Evolutionary conservation across 1,140 invertebrate genomes (phyloP), one percentile per base, ranked within the genome.

Genomic region (Bombus waltoni): DNA sequence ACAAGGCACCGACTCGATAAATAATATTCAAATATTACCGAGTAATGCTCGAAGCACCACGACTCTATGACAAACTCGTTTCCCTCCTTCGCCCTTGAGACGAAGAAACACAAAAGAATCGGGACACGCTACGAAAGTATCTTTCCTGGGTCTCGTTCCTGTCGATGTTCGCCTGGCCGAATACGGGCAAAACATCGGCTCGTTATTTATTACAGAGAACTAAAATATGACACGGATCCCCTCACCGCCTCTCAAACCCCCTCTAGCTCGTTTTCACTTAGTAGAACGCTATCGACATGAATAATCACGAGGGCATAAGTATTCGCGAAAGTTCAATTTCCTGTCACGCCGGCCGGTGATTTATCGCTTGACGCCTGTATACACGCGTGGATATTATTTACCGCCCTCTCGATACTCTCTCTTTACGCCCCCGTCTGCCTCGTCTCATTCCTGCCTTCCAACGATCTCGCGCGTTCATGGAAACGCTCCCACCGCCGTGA

Each of bases 301-400:
- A 91, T 91, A 91, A 91, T 89, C 90, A 87, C 89, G 82, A 76
- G 79, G 82, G 90, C 79, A 91, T 89, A 90, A 91, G 90, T 90
- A 90, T 88, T 90, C 90, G 68, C 87, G 82, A 90, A 90, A 90
- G 90, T 91, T 91, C 90, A 91, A 91, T 91, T 90, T 91, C 90
- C 90, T 88, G 81, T 90, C 84, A 89, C 85, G 84, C 71, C 81
- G 73, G 28, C 32, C 15, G 53, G 75, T 91, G 89, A 91, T 91
- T 90, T 91, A 91, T 90, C 81, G 85, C 71, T 47, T 79, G 82
- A 88, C 89, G 84, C 75, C 59, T 74, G 82, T 87, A 91, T 84
- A 91, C 84, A 85, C 88, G 89, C 83, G 91, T 83, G 71, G 84
- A 91, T 81, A 88, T 91, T 91, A 90, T 91, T 91, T 91, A 90